These are phyloP conservation scores for Channallabes apus DNA, from an alignment of 2,797 vertebrate genomes.

Conservation along the genomic window DNA sequence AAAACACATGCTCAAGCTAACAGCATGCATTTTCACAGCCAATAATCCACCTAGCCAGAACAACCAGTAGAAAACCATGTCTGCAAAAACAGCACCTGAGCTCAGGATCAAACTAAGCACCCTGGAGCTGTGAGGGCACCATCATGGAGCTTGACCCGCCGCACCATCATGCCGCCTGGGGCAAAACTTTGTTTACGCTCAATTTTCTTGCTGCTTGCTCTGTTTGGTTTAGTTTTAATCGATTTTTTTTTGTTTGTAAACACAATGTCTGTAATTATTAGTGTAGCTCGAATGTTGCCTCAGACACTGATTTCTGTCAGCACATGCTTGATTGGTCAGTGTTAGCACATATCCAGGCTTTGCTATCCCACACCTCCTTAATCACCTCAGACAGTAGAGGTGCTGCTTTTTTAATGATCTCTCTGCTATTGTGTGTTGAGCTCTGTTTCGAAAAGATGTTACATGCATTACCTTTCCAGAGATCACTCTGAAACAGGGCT, in stretches of 20 bases:
- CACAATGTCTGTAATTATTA: neutral
- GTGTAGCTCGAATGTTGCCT: neutral
- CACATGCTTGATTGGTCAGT: neutral
- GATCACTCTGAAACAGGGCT: neutral
- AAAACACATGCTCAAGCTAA: no score
- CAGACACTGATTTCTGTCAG: neutral
- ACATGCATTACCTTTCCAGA: neutral
- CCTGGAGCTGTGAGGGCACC: no score
- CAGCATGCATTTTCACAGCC: no score
- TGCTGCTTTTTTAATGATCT: constrained; percentile 4
- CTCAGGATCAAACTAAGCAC: neutral
- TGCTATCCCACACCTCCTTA: neutral
- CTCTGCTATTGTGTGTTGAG: neutral
- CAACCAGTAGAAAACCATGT: neutral
- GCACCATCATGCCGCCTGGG: no score
- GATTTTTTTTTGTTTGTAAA: neutral
- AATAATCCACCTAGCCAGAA: neutral
- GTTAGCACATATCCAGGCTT: neutral
- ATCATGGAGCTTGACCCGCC: no score
- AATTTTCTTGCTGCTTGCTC: neutral
- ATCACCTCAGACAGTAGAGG: neutral
- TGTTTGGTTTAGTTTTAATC: neutral
- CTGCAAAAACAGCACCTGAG: neutral
- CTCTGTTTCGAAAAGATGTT: neutral
- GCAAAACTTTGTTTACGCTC: neutral